Conservation (phyloP, 2,113 vertebrate species). For the Psephotus haematonotus region DNA sequence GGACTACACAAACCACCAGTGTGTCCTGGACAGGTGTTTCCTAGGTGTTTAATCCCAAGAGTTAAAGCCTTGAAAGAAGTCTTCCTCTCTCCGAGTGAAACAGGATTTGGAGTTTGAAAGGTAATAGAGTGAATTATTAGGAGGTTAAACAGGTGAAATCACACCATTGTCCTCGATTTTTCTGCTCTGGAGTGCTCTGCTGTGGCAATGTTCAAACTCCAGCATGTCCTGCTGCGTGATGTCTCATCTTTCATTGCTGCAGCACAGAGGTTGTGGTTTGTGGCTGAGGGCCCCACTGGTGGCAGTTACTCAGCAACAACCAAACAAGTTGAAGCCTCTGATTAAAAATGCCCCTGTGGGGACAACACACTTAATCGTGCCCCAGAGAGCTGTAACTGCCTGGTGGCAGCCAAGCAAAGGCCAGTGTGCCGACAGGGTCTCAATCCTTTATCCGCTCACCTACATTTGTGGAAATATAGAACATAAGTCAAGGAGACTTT, state of each 20-base stretch:
- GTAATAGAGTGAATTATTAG: neutral
- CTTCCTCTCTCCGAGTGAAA: neutral
- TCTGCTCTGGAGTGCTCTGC: neutral
- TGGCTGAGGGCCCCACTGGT: neutral
- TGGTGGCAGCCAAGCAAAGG: neutral
- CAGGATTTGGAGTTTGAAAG: constrained; percentile 1
- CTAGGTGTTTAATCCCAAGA: neutral
- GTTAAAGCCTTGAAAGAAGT: neutral
- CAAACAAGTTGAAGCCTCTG: neutral
- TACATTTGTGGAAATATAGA: neutral
- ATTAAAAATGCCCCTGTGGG: neutral
- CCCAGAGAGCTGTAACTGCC: neutral
- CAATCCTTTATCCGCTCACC: neutral
- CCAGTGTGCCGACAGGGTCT: fast-evolving
- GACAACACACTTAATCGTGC: neutral
- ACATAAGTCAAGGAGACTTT: neutral
- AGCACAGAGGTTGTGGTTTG: fast-evolving
- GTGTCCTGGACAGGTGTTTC: neutral
- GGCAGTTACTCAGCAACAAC: neutral
- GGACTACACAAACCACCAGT: neutral
- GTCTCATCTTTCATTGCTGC: neutral
- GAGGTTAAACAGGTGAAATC: neutral
- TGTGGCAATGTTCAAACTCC: neutral
- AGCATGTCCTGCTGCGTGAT: neutral
- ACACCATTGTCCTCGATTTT: neutral